phyloP scores from a whole-genome alignment of 2,113 vertebrate species.

The Tragelaphus strepsiceros region DNA sequence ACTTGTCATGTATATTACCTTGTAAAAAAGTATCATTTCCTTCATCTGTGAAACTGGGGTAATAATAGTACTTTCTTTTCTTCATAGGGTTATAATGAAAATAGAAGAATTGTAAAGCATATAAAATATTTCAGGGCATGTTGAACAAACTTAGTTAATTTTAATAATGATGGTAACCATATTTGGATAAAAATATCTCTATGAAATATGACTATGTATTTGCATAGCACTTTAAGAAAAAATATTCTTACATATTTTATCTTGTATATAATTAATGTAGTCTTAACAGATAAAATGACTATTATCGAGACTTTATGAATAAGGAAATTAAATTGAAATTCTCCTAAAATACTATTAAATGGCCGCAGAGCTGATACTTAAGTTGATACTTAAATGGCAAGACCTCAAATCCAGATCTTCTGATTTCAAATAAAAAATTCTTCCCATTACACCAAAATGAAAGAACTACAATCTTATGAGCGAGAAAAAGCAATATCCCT shows the following conservation, averaged over 20 bases:
- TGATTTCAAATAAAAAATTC: background rate
- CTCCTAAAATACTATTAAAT: background rate
- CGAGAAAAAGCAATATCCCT: background rate
- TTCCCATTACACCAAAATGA: background rate
- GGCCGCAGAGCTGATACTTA: background rate
- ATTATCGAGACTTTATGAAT: background rate
- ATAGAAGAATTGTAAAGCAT: background rate
- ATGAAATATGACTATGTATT: background rate
- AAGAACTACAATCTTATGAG: background rate
- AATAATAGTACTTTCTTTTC: background rate
- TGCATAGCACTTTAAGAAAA: background rate
- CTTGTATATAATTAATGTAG: background rate
- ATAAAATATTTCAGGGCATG: background rate
- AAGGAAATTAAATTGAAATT: background rate
- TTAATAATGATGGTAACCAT: background rate
- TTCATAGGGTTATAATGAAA: background rate
- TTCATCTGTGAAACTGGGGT: background rate
- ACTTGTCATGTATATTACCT: background rate
- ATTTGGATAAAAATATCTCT: background rate
- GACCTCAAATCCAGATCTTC: background rate
- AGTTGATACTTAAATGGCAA: background rate
- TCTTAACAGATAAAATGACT: background rate
- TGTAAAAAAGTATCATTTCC: background rate
- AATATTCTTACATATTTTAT: background rate
- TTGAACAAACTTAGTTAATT: background rate